Conservation (phyloP, 2,797 vertebrate species). For the Oreortyx pictus region DNA sequence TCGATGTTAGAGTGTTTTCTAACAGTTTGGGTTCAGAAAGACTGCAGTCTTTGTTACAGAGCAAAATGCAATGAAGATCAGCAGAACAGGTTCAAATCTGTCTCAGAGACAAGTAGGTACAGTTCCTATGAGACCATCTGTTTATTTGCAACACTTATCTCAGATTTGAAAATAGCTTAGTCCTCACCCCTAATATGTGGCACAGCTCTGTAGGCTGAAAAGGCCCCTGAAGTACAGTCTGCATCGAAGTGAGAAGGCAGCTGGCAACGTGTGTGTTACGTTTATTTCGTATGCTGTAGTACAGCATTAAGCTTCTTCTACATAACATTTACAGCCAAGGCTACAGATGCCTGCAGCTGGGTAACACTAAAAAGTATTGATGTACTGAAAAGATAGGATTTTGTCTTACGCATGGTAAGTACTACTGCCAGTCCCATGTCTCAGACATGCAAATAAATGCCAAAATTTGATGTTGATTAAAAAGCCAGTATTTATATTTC, state of each 20-base stretch:
- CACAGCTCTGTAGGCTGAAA: not conserved
- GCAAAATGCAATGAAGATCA: not conserved
- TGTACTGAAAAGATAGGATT: not conserved
- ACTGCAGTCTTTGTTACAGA: not conserved
- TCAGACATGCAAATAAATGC: not conserved
- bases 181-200: not conserved
- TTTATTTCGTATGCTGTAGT: not conserved
- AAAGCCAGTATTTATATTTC: not conserved
- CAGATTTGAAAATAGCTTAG: not conserved
- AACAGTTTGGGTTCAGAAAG: not conserved
- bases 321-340: not conserved
- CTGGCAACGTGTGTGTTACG: not conserved
- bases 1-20: not conserved
- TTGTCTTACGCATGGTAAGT: not conserved
- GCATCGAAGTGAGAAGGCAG: not conserved
- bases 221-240: not conserved
- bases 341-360: not conserved
- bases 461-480: not conserved
- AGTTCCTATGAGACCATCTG: slow-evolving; percentile 9
- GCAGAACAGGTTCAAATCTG: not conserved
- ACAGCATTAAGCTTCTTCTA: not conserved
- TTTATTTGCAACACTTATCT: not conserved
- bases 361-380: not conserved
- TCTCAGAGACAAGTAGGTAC: not conserved
- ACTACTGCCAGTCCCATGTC: not conserved